phyloP scores from a whole-genome alignment of 2,888 invertebrate species.

The Cephus nigrinus region DNA sequence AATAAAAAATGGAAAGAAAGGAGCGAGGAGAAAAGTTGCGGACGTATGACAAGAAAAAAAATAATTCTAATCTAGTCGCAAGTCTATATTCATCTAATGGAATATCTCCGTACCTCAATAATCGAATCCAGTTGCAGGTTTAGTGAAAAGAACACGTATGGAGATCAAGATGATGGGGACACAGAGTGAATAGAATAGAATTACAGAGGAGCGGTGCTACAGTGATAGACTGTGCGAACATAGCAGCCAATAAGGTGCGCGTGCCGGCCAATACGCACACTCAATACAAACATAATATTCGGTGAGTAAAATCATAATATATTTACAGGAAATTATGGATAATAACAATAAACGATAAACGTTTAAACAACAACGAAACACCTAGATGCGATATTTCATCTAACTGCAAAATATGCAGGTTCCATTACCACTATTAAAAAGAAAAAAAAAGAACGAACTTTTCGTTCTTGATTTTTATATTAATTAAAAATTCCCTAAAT shows the following conservation, averaged over 20 bases:
- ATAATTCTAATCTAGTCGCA: neutral
- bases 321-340: constrained; percentile 27
- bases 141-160: neutral
- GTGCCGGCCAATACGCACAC: neutral
- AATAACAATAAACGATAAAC: neutral
- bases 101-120: constrained; percentile 24
- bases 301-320: constrained; percentile 31
- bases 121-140: constrained; percentile 20
- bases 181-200: neutral
- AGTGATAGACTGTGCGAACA: neutral
- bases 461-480: neutral
- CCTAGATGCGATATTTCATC: neutral
- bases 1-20: neutral
- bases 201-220: constrained; percentile 22
- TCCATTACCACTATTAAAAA: neutral
- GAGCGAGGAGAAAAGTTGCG: neutral
- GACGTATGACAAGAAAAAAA: neutral
- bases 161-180: neutral
- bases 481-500: neutral
- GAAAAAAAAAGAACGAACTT: neutral
- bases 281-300: neutral
- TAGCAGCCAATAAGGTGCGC: neutral
- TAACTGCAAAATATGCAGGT: no score
- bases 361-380: neutral
- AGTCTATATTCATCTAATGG: neutral